phyloP scores from a whole-genome alignment of 2,888 invertebrate species.

The Seira sanloemensis region DNA sequence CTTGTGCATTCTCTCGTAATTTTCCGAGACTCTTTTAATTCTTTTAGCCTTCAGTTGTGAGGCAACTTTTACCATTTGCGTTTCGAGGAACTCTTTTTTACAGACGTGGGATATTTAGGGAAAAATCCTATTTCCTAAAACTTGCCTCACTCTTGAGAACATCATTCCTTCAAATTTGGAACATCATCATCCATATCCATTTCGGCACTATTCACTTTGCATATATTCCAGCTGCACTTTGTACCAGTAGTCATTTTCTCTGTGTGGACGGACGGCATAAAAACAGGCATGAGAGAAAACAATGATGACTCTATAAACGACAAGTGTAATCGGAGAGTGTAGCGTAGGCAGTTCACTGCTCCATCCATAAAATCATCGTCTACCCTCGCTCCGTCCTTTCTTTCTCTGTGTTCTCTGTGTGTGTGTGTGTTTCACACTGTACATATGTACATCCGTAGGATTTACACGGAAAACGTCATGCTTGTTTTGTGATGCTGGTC shows the following conservation, averaged over 20 bases:
- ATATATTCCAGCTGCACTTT: neutral
- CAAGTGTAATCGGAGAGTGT: slow-evolving; percentile 31
- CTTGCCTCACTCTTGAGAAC: too few relatives aligned
- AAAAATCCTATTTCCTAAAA: too few relatives aligned
- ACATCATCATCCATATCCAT: too few relatives aligned
- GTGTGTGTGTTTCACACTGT: too few relatives aligned
- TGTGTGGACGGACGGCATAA: neutral
- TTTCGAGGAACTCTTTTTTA: too few relatives aligned
- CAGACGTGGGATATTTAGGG: too few relatives aligned
- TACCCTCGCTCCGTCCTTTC: too few relatives aligned
- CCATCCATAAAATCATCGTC: neutral
- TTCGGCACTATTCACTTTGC: neutral
- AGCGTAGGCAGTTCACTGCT: neutral
- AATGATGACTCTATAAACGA: neutral
- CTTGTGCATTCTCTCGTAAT: too few relatives aligned
- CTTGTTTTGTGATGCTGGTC: neutral
- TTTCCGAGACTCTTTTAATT: too few relatives aligned
- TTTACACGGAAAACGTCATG: neutral
- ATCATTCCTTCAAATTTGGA: too few relatives aligned
- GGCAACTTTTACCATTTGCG: too few relatives aligned
- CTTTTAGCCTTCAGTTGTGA: too few relatives aligned
- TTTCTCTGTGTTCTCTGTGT: neutral
- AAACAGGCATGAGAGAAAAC: neutral
- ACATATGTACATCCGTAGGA: neutral
- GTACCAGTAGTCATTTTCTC: neutral